These are phyloP conservation scores for Florisuga fusca DNA, from an alignment of 2,797 vertebrate species.

Conservation along the genomic window DNA sequence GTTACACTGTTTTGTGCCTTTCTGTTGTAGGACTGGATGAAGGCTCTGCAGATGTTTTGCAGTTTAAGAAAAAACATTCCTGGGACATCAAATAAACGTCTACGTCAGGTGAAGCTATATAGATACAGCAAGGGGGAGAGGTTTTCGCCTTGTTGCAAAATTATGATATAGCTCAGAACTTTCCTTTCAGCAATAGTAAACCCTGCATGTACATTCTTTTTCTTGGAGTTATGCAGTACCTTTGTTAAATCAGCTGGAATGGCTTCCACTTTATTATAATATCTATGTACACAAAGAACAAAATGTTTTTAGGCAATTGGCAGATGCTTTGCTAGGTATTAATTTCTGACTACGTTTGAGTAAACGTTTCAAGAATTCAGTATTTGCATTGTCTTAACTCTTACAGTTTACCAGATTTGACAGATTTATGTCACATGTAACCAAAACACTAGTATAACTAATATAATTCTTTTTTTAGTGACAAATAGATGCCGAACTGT, in stretches of 20 bases:
- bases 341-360: neutral
- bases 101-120: slow-evolving; percentile 88
- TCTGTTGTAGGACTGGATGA: slow-evolving; percentile 94
- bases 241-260: neutral
- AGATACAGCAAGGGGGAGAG: neutral
- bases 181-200: neutral
- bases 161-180: neutral
- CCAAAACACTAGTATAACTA: neutral
- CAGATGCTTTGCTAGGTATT: neutral
- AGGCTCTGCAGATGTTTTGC: slow-evolving; percentile 95
- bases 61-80: slow-evolving; percentile 93
- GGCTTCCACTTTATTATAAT: neutral
- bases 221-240: neutral
- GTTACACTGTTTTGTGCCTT: slow-evolving; percentile 33
- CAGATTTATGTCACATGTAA: neutral
- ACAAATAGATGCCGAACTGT: neutral
- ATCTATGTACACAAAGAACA: neutral
- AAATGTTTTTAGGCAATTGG: neutral
- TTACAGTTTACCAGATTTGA: neutral
- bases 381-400: neutral
- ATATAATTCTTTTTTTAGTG: neutral
- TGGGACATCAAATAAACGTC: slow-evolving; percentile 91
- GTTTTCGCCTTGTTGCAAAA: neutral
- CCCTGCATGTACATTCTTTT: neutral
- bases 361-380: neutral